Conservation (phyloP, 2,797 vertebrate species). For the Artibeus lituratus region DNA sequence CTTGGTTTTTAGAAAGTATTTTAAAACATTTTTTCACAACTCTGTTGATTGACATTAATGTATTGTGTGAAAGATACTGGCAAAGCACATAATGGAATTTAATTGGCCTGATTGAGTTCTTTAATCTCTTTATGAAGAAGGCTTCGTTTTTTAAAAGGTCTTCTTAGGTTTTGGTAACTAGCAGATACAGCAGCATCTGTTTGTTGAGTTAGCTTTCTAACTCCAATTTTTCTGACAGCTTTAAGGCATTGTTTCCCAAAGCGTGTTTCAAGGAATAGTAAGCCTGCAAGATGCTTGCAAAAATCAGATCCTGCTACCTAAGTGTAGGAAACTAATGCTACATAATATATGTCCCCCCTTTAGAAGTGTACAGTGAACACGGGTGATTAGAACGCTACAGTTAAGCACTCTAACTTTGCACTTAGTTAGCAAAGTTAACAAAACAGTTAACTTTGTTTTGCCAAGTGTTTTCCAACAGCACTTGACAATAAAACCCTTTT, state of each 20-base stretch:
- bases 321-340: not conserved
- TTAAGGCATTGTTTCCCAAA: slow-evolving; percentile 10
- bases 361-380: not conserved
- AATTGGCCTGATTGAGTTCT: not conserved
- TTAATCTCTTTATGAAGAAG: not conserved
- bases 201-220: not conserved
- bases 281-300: not conserved
- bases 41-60: not conserved
- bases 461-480: not conserved
- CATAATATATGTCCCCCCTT: not conserved
- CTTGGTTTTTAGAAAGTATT: not conserved
- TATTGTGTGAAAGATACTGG: not conserved
- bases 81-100: not conserved
- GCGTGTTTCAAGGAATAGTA: not conserved
- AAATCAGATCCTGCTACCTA: not conserved
- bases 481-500: not conserved
- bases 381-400: not conserved
- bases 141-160: not conserved
- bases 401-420: no score
- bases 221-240: slow-evolving; percentile 19
- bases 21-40: not conserved
- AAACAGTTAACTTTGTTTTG: not conserved
- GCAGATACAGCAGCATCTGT: not conserved
- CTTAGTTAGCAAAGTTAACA: no score
- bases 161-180: not conserved